Conservation (phyloP, 2,888 invertebrate species). For the Myathropa florea region DNA sequence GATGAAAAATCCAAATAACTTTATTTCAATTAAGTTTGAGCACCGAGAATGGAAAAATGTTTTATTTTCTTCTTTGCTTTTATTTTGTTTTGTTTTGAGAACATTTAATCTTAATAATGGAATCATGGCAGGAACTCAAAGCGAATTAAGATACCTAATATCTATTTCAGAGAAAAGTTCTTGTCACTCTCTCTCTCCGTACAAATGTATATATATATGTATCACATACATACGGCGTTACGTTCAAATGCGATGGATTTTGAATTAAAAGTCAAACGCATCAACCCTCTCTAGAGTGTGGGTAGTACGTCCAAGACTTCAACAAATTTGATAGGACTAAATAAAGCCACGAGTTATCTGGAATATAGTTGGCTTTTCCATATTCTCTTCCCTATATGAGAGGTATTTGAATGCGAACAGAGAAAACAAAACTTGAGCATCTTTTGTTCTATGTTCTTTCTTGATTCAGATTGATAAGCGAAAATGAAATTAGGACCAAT, state of each 20-base stretch:
- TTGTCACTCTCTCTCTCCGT: background rate
- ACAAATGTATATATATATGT: background rate
- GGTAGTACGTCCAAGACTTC: background rate
- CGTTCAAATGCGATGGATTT: background rate
- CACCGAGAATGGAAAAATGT: background rate
- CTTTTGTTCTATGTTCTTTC: background rate
- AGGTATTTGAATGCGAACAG: background rate
- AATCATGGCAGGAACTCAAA: slow-evolving; percentile 3
- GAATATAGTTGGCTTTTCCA: background rate
- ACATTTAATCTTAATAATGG: slow-evolving; percentile 38
- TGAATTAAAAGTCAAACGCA: background rate
- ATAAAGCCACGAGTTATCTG: background rate
- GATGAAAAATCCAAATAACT: slow-evolving; percentile 27
- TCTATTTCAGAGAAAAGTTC: background rate
- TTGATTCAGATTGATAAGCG: background rate
- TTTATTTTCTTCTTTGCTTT: background rate
- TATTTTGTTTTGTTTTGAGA: slow-evolving; percentile 10
- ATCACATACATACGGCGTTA: background rate
- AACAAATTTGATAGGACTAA: background rate
- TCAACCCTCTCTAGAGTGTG: background rate
- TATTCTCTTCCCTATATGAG: background rate
- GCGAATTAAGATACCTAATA: background rate
- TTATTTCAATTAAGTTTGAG: slow-evolving; percentile 40
- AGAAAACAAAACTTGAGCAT: background rate
- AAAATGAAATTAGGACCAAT: background rate